These are phyloP conservation scores for Pecten maximus DNA, from an alignment of 2,888 invertebrate genomes.

Conservation along the genomic window DNA sequence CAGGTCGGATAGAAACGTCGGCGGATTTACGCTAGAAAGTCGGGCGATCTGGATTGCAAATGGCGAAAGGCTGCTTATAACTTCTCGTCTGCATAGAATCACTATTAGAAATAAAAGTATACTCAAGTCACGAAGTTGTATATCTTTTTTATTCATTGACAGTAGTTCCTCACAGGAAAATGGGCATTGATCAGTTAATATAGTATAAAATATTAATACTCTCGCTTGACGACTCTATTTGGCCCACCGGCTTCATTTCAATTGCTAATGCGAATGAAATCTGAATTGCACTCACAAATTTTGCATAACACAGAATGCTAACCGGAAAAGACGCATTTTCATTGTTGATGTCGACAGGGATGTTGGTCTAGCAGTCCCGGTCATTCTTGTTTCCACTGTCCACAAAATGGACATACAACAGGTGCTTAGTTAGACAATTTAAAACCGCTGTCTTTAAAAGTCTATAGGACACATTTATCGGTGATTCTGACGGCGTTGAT, in stretches of 20 bases:
- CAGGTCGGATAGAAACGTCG: not conserved
- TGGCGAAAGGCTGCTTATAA: not conserved
- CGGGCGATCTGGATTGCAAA: not conserved
- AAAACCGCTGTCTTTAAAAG: not conserved
- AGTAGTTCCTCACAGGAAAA: slow-evolving; percentile 44
- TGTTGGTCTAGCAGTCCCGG: not conserved
- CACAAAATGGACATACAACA: not conserved
- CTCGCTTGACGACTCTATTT: slow-evolving; percentile 62
- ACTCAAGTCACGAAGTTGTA: slow-evolving; percentile 49
- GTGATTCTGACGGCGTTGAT: not conserved
- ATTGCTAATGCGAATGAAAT: slow-evolving; percentile 67
- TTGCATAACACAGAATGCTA: slow-evolving; percentile 66
- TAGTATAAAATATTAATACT: slow-evolving; percentile 73
- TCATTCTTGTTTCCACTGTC: not conserved
- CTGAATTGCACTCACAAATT: slow-evolving; percentile 66
- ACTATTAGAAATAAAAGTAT: slow-evolving; percentile 54
- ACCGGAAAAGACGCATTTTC: slow-evolving; percentile 18
- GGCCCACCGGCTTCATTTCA: slow-evolving; percentile 66
- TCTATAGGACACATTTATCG: not conserved
- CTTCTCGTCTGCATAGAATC: slow-evolving; percentile 43
- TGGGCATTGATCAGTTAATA: slow-evolving; percentile 64
- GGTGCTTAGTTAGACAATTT: not conserved
- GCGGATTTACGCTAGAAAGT: slow-evolving; percentile 4
- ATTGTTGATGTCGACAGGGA: not conserved
- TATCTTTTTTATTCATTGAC: slow-evolving; percentile 52